These are phyloP conservation scores for Bos javanicus DNA, from an alignment of 2,113 vertebrate genomes.

Conservation along the genomic window DNA sequence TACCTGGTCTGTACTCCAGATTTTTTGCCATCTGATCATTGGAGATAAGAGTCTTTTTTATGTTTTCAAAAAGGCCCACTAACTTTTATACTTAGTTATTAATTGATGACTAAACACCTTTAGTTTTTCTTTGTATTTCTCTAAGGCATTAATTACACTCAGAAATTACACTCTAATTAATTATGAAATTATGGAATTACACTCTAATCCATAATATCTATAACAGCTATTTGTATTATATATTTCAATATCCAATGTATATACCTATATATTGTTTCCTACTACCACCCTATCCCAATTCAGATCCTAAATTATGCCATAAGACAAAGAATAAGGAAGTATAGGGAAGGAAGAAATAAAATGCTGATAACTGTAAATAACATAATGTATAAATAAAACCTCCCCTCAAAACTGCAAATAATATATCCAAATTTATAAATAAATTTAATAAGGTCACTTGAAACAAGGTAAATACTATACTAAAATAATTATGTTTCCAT, in stretches of 20 bases:
- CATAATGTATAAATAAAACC: neutral
- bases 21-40: neutral
- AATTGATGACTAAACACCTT: neutral
- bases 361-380: neutral
- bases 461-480: neutral
- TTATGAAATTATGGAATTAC: too few species aligned
- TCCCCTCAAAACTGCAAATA: neutral
- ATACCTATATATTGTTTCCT: neutral
- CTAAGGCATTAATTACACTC: neutral
- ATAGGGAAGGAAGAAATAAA: neutral
- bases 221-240: neutral
- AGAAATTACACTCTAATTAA: neutral
- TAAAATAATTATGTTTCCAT: neutral
- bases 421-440: neutral
- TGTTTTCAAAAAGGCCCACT: neutral
- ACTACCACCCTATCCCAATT: neutral
- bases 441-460: neutral
- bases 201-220: neutral
- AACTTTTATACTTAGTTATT: neutral
- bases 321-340: neutral
- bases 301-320: neutral
- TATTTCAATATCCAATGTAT: neutral
- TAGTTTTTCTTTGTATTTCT: neutral
- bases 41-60: neutral
- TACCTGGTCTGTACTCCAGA: neutral